Percentiles rank a stretch among this genome's conserved stretches.
Evolutionary conservation across 1,140 invertebrate genomes (phyloP).

Genomic region (Oryctes rhinoceros): DNA sequence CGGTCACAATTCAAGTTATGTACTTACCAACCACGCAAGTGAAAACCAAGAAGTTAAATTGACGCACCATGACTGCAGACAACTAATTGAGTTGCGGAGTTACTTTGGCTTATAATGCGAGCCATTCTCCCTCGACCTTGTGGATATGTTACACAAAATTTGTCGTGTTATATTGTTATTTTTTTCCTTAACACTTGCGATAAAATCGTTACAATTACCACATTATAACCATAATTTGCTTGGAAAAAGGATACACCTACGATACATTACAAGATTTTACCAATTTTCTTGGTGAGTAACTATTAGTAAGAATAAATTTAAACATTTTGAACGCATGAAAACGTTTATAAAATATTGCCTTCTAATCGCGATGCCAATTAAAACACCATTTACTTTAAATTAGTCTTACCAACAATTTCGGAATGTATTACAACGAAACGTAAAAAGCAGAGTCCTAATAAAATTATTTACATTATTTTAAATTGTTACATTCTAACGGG

Average conservation of each 20-base stretch:
- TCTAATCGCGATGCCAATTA: too few relatives aligned
- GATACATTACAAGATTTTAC: not conserved
- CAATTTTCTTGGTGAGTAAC: not conserved
- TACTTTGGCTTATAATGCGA: conserved; percentile 43
- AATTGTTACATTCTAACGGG: too few relatives aligned
- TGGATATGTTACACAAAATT: not conserved
- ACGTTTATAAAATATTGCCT: too few relatives aligned
- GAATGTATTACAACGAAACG: too few relatives aligned
- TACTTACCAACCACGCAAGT: conserved; percentile 44
- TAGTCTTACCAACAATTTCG: too few relatives aligned
- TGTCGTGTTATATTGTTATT: not conserved
- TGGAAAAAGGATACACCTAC: not conserved
- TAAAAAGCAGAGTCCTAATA: too few relatives aligned
- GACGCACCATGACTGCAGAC: conserved; percentile 45
- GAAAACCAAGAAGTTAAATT: conserved; percentile 42
- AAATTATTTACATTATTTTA: too few relatives aligned
- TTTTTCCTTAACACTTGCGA: not conserved
- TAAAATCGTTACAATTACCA: not conserved
- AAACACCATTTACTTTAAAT: too few relatives aligned
- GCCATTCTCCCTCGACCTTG: conserved; percentile 44
- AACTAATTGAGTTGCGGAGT: conserved; percentile 41
- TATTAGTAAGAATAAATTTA: too few relatives aligned
- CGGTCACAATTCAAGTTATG: not conserved
- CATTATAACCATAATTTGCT: not conserved
- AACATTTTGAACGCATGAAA: too few relatives aligned